phyloP scores from a whole-genome alignment of 2,888 invertebrate genomes.

The Sphecodes monilicornis region DNA sequence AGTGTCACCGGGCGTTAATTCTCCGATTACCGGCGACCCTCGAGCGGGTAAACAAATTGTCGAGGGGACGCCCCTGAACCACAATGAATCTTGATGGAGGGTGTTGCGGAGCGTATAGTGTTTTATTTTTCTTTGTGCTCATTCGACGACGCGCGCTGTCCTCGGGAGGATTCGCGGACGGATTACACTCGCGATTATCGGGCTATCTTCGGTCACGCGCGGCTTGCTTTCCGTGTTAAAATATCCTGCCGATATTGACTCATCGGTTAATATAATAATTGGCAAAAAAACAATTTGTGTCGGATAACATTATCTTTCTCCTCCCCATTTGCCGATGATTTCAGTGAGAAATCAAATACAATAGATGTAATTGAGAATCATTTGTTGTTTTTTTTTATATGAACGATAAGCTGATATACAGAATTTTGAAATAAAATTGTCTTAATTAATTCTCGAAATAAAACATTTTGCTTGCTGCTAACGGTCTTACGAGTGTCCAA shows the following conservation, averaged over 20 bases:
- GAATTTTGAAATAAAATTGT: no score
- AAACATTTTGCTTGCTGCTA: no score
- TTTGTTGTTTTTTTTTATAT: no score
- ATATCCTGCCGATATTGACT: not conserved
- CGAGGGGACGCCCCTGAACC: slow-evolving; percentile 18
- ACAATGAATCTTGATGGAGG: slow-evolving; percentile 9
- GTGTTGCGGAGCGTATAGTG: not conserved
- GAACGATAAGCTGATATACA: no score
- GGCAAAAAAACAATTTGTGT: not conserved
- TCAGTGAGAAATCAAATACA: no score
- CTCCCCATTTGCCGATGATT: no score
- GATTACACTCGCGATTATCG: slow-evolving; percentile 6
- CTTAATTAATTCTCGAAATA: no score
- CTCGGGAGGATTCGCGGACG: not conserved
- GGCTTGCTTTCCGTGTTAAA: not conserved
- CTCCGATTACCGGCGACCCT: slow-evolving; percentile 49
- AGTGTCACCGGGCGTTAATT: slow-evolving; percentile 39
- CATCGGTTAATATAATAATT: not conserved
- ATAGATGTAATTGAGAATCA: no score
- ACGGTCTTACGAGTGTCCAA: no score
- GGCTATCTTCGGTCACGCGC: not conserved
- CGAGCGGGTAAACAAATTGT: slow-evolving; percentile 63
- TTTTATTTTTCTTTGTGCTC: slow-evolving; percentile 3
- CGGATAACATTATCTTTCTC: no score
- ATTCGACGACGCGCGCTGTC: not conserved